Percentiles rank a stretch among this genome's conserved stretches.
These are phyloP conservation scores for Scolopax bukidnonensis DNA, from an alignment of 2,797 vertebrate species.

Conservation along the genomic window DNA sequence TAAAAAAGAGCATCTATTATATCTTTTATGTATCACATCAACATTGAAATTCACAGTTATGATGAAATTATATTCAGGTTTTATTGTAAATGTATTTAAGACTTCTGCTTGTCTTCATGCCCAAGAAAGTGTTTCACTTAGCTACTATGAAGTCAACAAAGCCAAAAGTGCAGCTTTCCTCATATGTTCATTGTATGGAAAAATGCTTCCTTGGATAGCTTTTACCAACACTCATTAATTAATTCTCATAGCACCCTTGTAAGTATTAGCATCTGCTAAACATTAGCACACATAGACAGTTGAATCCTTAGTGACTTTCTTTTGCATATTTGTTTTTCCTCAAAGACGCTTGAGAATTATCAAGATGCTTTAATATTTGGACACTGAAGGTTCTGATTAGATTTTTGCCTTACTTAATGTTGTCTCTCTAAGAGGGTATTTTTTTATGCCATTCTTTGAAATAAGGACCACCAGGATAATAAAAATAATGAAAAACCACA, in stretches of 20 bases:
- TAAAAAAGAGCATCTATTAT: neutral
- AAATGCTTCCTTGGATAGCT: neutral
- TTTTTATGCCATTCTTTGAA: neutral
- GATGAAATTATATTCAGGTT: neutral
- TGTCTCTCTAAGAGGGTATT: neutral
- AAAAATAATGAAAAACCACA: neutral
- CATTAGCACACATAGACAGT: neutral
- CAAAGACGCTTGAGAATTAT: neutral
- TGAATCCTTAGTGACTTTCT: conserved; percentile 2
- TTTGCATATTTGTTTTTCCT: neutral
- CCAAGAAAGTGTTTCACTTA: neutral
- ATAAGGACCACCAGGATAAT: neutral
- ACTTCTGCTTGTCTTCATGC: neutral
- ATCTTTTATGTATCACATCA: neutral
- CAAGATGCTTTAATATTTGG: neutral
- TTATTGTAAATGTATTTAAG: neutral
- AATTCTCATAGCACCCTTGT: conserved; percentile 34
- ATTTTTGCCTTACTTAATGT: neutral
- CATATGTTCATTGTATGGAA: neutral
- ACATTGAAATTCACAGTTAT: neutral
- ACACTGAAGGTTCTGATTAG: neutral
- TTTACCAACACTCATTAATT: conserved; percentile 19
- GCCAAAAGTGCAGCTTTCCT: neutral
- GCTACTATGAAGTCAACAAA: neutral
- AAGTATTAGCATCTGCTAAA: conserved; percentile 44